These are phyloP conservation scores for Agelastica alni DNA, from an alignment of 2,888 invertebrate species.

Conservation along the genomic window DNA sequence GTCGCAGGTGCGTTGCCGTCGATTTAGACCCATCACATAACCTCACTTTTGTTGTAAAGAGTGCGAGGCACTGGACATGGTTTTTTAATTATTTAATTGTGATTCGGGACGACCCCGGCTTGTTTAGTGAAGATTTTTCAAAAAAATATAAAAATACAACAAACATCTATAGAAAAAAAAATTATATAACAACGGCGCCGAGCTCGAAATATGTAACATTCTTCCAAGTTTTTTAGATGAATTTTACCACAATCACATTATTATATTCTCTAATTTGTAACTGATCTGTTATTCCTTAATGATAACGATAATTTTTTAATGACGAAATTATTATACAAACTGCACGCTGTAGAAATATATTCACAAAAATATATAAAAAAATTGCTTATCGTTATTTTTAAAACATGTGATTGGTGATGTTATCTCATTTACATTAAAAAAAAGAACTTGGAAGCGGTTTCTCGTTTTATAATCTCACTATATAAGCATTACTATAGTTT, in stretches of 20 bases:
- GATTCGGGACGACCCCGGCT: slow-evolving; percentile 17
- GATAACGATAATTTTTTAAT: not conserved
- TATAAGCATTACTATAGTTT: slow-evolving; percentile 18
- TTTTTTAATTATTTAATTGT: slow-evolving; percentile 20
- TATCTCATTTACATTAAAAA: not conserved
- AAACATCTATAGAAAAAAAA: slow-evolving; percentile 5
- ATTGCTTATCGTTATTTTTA: too few relatives aligned
- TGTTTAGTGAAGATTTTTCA: slow-evolving; percentile 10
- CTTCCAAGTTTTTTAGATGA: slow-evolving; percentile 10
- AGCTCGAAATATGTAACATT: slow-evolving; percentile 1
- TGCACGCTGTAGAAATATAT: too few relatives aligned
- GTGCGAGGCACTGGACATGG: slow-evolving; percentile 16
- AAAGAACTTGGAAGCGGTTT: slow-evolving; percentile 4
- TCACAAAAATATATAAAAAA: too few relatives aligned
- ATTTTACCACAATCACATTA: too few relatives aligned
- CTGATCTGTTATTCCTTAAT: not conserved
- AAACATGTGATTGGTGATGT: too few relatives aligned
- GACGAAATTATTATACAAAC: too few relatives aligned
- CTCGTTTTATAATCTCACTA: slow-evolving; percentile 7
- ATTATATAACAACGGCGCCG: not conserved
- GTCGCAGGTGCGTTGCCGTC: slow-evolving; percentile 53
- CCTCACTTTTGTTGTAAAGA: slow-evolving; percentile 15
- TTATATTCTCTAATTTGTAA: too few relatives aligned
- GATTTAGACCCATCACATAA: slow-evolving; percentile 56
- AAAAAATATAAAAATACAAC: slow-evolving; percentile 7